phyloP scores from a whole-genome alignment of 2,113 vertebrate genomes.

The Labrus mixtus region DNA sequence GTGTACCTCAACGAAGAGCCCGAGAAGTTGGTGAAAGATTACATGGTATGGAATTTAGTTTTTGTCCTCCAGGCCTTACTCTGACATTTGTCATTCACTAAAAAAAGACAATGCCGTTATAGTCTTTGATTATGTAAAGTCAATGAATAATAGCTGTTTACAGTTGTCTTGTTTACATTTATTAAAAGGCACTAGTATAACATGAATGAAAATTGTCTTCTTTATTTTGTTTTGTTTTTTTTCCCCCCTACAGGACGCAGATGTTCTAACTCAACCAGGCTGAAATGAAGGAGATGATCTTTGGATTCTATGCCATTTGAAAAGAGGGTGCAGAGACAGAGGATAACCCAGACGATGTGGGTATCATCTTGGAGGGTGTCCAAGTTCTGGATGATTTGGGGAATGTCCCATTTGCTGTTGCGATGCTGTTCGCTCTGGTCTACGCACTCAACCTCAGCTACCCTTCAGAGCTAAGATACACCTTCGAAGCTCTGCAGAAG shows the following conservation, averaged over 20 bases:
- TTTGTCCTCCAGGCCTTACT: too few species aligned
- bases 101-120: neutral
- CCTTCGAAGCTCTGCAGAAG: neutral
- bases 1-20: conserved; percentile 14
- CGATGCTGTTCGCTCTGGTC: neutral
- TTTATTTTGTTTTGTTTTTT: too few species aligned
- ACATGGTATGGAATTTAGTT: too few species aligned
- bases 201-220: too few species aligned
- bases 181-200: too few species aligned
- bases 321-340: neutral
- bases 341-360: neutral
- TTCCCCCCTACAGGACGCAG: too few species aligned
- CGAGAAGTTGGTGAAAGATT: conserved; percentile 4
- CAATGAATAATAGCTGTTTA: too few species aligned
- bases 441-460: neutral
- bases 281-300: neutral
- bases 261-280: too few species aligned
- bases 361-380: neutral
- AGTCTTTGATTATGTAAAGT: too few species aligned
- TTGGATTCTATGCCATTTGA: neutral
- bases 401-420: neutral
- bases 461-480: neutral
- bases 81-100: too few species aligned
- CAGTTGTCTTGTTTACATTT: too few species aligned
- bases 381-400: neutral